Evolutionary conservation across 2,797 vertebrate species (phyloP).

Genomic region (Lateolabrax maculatus): DNA sequence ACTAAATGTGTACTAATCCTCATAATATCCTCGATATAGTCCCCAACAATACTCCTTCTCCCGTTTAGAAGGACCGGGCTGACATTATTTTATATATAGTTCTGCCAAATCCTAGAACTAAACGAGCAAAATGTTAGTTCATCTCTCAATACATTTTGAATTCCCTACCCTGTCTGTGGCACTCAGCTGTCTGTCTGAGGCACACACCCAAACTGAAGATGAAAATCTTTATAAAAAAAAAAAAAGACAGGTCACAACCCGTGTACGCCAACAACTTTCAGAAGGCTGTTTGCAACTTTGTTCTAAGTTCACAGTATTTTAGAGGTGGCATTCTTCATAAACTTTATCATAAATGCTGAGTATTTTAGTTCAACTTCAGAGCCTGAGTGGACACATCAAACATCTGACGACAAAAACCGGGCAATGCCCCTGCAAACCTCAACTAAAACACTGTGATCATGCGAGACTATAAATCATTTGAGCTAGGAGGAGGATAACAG

Average conservation of each 20-base stretch:
- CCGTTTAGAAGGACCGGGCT: too few species aligned
- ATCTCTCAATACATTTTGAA: too few species aligned
- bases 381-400: constrained; percentile 44
- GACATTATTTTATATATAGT: too few species aligned
- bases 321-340: constrained; percentile 21
- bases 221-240: too few species aligned
- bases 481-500: constrained; percentile 67
- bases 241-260: background rate
- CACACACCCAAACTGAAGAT: too few species aligned
- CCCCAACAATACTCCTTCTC: background rate
- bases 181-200: too few species aligned
- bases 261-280: constrained; percentile 6
- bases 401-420: constrained; percentile 59
- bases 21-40: background rate
- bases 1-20: background rate
- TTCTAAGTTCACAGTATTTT: constrained; percentile 20
- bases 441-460: constrained; percentile 74
- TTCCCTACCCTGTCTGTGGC: too few species aligned
- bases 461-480: constrained; percentile 65
- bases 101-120: too few species aligned
- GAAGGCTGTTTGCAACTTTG: constrained; percentile 8
- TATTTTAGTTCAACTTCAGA: constrained; percentile 41
- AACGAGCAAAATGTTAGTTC: too few species aligned
- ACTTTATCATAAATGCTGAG: constrained; percentile 10
- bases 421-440: constrained; percentile 59